Base-by-base conservation (phyloP, 2,888 invertebrate species). In the Heliconius ismenius region DNA sequence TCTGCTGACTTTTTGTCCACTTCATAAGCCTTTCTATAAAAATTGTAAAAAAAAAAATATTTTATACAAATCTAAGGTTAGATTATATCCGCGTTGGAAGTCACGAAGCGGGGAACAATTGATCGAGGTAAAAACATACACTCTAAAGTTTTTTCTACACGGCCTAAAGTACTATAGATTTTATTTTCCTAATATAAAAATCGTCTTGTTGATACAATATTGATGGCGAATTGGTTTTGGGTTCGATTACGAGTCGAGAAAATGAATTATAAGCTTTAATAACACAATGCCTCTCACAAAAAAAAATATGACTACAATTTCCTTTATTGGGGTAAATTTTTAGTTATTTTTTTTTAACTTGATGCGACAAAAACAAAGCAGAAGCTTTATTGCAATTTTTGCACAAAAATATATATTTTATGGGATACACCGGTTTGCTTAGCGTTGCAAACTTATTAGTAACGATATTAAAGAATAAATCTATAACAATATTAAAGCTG, bases 71-170 rank as follows among this genome's bases (percentile, higher is more conserved):
- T 11, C 15, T 24, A 62, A 60, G 32, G 72, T 73, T 28, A 73
- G 18, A 63, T 73, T 43, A 21, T 73, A 73, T 73, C 73, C 73
- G 73, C 39, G 36, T 73, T 63, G 15, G 39, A 9, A 63, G 73
- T 73, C 73, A 73, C 73, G 73, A 73, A 43, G 28, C 62, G 36
- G 11, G n/a, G 60, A 62, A 73, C 62, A 24, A 63, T 73, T 43
- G 73, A 39, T 73, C 58, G 36, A 70, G n/a, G 32, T 58, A 58
- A 70, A 70, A 70, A 32, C 58, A 54, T 54, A 70, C 58, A n/a
- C n/a, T 36, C 32, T 70, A 32, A n/a, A 70, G n/a, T n/a, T n/a
- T n/a, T n/a, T n/a, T n/a, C n/a, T n/a, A n/a, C n/a, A n/a, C n/a
- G n/a, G 21, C 13, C 32, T 69, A 13, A 28, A 54, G 21, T n/a